Conservation (phyloP, 2,797 vertebrate species). For the Thamnophis elegans region DNA sequence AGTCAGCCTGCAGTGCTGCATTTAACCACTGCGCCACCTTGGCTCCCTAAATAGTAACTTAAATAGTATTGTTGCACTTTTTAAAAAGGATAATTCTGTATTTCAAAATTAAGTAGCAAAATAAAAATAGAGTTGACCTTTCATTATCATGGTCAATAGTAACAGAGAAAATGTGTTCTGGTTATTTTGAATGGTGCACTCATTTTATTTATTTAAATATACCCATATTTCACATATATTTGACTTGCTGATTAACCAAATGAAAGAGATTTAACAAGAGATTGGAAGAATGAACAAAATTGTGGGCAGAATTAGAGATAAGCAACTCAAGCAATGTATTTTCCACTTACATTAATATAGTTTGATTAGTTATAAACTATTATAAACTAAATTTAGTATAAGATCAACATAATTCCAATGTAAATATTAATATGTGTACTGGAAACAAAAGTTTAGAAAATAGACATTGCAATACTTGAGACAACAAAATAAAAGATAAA, state of each 20-base stretch:
- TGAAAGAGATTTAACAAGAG: background rate
- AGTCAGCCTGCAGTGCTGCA: too few relatives aligned
- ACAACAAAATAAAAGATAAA: background rate
- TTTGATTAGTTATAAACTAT: background rate
- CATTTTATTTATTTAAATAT: background rate
- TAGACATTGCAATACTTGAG: background rate
- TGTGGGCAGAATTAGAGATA: background rate
- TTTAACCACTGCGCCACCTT: too few relatives aligned
- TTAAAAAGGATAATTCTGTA: background rate
- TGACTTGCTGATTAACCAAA: conserved; percentile 22
- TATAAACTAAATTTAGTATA: background rate
- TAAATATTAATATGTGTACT: background rate
- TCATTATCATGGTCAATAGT: background rate
- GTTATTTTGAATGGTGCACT: background rate
- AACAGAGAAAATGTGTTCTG: background rate
- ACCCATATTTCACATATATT: background rate
- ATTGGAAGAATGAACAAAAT: too few relatives aligned
- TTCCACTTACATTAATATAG: background rate
- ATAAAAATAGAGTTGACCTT: background rate
- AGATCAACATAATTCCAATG: background rate
- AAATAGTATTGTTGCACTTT: background rate
- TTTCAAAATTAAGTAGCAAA: background rate
- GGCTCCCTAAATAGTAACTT: too few relatives aligned
- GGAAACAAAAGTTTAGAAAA: background rate
- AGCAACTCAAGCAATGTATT: background rate